Conservation (phyloP, 2,888 invertebrate species). For the Trisateles emortualis region DNA sequence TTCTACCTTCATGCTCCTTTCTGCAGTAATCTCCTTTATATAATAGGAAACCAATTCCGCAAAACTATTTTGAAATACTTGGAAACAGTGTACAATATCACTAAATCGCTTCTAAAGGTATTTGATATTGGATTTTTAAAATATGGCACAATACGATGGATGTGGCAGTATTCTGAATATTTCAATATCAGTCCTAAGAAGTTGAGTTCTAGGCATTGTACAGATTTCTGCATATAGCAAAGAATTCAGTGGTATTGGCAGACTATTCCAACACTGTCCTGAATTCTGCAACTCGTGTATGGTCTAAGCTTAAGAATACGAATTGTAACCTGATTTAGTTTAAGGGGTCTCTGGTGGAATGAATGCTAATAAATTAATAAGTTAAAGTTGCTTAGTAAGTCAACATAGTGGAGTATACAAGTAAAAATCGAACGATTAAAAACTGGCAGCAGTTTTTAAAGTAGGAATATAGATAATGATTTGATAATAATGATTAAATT, state of each 20-base stretch:
- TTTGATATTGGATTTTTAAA: conserved; percentile 9
- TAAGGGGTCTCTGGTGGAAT: too few species aligned
- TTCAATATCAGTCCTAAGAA: conserved; percentile 30
- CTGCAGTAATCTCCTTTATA: too few species aligned
- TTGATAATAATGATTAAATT: too few species aligned
- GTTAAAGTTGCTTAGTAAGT: too few species aligned
- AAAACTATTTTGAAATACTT: background rate
- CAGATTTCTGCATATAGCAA: conserved; percentile 64
- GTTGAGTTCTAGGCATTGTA: conserved; percentile 43
- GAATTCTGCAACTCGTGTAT: conserved; percentile 45
- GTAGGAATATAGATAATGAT: too few species aligned
- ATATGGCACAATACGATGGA: background rate
- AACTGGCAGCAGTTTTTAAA: too few species aligned
- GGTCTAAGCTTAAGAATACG: conserved; percentile 29
- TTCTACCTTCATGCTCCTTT: too few species aligned
- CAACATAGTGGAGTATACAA: too few species aligned
- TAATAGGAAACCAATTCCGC: too few species aligned
- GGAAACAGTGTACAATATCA: background rate
- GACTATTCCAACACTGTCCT: conserved; percentile 47
- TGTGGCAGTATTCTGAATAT: conserved; percentile 14
- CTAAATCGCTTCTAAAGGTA: background rate
- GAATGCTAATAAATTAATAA: too few species aligned
- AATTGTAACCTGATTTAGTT: too few species aligned
- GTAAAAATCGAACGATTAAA: too few species aligned
- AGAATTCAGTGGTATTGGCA: conserved; percentile 44